Percentiles rank a stretch among this genome's conserved stretches.
Conservation (phyloP, 2,888 invertebrate genomes). For the Orthonevra nobilis region DNA sequence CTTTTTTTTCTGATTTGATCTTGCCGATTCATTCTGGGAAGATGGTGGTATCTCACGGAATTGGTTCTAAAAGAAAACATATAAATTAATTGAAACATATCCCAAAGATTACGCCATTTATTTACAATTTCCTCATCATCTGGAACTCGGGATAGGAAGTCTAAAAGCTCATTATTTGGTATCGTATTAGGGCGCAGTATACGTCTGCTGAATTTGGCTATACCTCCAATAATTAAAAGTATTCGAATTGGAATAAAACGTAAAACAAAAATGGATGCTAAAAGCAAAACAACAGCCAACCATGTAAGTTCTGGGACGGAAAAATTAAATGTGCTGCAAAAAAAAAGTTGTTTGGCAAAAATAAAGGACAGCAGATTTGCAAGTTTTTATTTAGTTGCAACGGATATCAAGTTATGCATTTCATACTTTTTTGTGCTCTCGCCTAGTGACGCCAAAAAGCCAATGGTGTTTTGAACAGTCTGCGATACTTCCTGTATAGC, state of each 20-base stretch:
- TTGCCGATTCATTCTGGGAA: conserved; percentile 75
- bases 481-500: conserved; percentile 98
- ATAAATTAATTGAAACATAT: not conserved
- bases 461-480: conserved; percentile 97
- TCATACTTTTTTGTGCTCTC: conserved; percentile 96
- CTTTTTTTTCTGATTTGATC: conserved; percentile 78
- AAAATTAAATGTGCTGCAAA: conserved; percentile 94
- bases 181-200: conserved; percentile 95
- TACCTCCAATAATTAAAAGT: conserved; percentile 95
- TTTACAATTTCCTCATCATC: conserved; percentile 95
- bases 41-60: conserved; percentile 78
- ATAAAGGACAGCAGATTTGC: conserved; percentile 12
- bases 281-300: conserved; percentile 90
- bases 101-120: conserved; percentile 47
- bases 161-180: conserved; percentile 97
- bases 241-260: conserved; percentile 94
- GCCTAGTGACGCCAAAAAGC: conserved; percentile 95
- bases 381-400: not conserved
- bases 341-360: conserved; percentile 23
- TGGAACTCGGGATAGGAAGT: conserved; percentile 96
- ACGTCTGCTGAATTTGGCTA: conserved; percentile 97
- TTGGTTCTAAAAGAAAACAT: conserved; percentile 76
- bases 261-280: conserved; percentile 88
- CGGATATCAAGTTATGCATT: not conserved
- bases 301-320: conserved; percentile 97